These are phyloP conservation scores for Falco concolor DNA, from an alignment of 2,797 vertebrate genomes.

Conservation along the genomic window DNA sequence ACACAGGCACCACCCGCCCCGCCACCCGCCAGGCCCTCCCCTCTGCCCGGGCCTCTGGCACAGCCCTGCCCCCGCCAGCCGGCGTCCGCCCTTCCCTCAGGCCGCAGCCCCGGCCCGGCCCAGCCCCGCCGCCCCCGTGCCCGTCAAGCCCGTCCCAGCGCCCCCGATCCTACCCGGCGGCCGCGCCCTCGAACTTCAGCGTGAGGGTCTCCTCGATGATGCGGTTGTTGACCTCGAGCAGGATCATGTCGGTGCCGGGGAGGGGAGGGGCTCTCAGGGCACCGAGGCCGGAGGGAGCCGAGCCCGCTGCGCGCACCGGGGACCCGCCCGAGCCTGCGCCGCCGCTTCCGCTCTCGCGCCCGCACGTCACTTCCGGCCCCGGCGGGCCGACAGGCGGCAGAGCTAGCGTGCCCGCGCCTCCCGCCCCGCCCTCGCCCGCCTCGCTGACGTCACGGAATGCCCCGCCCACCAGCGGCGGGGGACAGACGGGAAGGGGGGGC, in stretches of 20 bases:
- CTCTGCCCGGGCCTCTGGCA: background rate
- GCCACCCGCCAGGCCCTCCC: background rate
- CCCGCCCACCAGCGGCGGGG: background rate
- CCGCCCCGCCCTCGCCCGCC: background rate
- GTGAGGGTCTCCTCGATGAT: constrained; percentile 95
- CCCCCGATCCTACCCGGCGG: constrained; percentile 83
- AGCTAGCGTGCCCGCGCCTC: background rate
- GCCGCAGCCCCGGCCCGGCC: background rate
- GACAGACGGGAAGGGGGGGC: background rate
- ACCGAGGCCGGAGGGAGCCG: background rate
- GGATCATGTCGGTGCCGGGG: constrained; percentile 85
- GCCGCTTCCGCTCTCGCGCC: constrained; percentile 71
- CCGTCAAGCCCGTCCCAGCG: background rate
- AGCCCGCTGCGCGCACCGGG: constrained; percentile 58
- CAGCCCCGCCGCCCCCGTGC: background rate
- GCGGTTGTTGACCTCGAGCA: constrained; percentile 98
- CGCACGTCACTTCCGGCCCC: constrained; percentile 33
- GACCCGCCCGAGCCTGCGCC: constrained; percentile 73
- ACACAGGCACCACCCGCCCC: background rate
- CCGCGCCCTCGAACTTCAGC: constrained; percentile 93
- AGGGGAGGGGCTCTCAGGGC: constrained; percentile 38
- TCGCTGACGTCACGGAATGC: accelerated
- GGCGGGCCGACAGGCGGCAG: background rate
- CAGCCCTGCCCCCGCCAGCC: background rate
- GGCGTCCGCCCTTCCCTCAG: no score